Evolutionary conservation across 2,888 invertebrate species (phyloP).

Genomic region (Anagyrus pseudococci): DNA sequence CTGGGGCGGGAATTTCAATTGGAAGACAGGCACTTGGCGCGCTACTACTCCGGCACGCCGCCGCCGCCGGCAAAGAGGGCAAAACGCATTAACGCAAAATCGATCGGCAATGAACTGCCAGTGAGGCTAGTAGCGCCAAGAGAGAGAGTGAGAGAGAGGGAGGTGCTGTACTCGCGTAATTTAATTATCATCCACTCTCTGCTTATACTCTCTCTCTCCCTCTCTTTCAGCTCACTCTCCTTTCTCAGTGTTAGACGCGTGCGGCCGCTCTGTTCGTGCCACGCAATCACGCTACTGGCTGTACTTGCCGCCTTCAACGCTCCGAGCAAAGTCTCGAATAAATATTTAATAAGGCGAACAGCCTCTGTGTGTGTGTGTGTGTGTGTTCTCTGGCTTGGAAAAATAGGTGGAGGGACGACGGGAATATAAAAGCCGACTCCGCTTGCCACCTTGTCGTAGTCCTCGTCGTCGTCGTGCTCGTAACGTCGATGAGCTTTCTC

Average conservation of each 20-base stretch:
- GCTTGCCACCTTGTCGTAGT: neutral
- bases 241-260: conserved; percentile 3
- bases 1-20: no score
- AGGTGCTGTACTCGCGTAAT: neutral
- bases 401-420: neutral
- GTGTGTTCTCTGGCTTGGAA: no score
- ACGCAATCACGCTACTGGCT: conserved; percentile 26
- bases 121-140: no score
- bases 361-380: no score
- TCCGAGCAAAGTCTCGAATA: conserved; percentile 14
- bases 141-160: no score
- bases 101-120: no score
- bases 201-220: no score
- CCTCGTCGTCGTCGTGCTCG: no score
- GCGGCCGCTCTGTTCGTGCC: conserved; percentile 25
- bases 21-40: neutral
- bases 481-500: no score
- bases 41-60: no score
- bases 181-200: conserved; percentile 8
- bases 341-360: conserved; percentile 24
- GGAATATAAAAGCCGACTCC: neutral
- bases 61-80: neutral
- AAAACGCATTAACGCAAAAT: neutral
- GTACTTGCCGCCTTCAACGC: neutral
- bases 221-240: no score